These are phyloP conservation scores for Lepus oiostolus DNA, from an alignment of 2,797 vertebrate genomes.

Conservation along the genomic window DNA sequence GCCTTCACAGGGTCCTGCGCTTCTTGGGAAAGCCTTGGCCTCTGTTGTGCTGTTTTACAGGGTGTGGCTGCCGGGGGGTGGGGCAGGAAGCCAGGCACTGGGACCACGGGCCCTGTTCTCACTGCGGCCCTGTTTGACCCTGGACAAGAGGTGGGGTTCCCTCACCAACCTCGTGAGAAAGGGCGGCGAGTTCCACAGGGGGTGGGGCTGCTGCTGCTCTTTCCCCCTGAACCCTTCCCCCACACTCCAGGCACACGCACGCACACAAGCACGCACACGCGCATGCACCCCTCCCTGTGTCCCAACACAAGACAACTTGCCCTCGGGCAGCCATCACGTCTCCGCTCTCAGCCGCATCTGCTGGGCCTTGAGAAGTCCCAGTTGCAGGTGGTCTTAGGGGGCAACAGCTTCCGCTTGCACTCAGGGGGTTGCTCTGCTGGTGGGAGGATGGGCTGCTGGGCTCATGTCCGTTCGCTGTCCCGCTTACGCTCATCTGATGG, in stretches of 20 bases:
- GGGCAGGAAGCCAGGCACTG: background rate
- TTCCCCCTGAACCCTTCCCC: background rate
- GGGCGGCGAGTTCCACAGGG: too few species aligned
- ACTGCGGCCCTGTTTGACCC: background rate
- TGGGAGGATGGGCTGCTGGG: background rate
- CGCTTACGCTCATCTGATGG: background rate
- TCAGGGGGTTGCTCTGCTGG: background rate
- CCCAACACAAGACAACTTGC: too few species aligned
- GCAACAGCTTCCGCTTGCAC: background rate
- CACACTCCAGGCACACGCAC: background rate
- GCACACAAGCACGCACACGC: background rate
- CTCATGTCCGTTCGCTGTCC: too few species aligned
- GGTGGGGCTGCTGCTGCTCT: background rate
- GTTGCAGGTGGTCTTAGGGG: background rate
- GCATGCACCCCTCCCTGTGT: background rate
- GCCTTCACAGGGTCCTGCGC: background rate
- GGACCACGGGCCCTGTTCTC: background rate
- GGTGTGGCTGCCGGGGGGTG: background rate
- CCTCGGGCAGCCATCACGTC: background rate
- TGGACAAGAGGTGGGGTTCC: background rate
- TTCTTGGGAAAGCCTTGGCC: background rate
- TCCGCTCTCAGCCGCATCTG: background rate
- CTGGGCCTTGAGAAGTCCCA: background rate
- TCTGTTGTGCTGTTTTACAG: background rate
- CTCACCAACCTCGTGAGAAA: background rate